Conservation (phyloP, 2,888 invertebrate genomes). For the Sturmia bella region DNA sequence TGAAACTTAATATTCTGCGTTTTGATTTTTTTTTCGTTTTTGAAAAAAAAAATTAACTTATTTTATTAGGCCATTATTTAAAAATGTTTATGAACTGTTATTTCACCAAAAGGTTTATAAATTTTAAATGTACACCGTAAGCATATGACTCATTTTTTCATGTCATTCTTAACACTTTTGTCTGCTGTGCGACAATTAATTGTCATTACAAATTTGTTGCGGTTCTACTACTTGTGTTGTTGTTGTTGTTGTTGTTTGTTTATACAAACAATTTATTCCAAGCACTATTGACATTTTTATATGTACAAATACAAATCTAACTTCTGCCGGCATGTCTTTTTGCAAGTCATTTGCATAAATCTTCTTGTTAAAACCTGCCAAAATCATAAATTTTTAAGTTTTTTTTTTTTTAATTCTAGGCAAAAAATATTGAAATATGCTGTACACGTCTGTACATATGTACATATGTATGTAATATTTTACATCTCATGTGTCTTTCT, state of each 20-base stretch:
- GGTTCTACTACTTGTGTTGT: slow-evolving; percentile 31
- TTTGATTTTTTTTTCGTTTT: background rate
- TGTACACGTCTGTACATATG: background rate
- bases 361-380: slow-evolving; percentile 53
- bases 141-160: slow-evolving; percentile 52
- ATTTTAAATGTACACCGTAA: background rate
- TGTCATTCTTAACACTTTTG: slow-evolving; percentile 50
- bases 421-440: background rate
- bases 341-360: slow-evolving; percentile 56
- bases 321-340: slow-evolving; percentile 21
- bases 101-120: background rate
- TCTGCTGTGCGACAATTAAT: slow-evolving; percentile 49
- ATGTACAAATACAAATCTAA: too few relatives aligned
- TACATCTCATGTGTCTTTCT: slow-evolving; percentile 21
- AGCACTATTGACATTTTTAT: background rate
- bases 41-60: slow-evolving; percentile 10
- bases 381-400: slow-evolving; percentile 42
- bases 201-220: slow-evolving; percentile 51
- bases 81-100: slow-evolving; percentile 13
- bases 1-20: background rate
- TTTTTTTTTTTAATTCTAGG: background rate
- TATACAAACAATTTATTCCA: background rate
- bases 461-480: background rate
- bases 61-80: slow-evolving; percentile 37
- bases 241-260: too few relatives aligned